Evolutionary conservation across 2,113 vertebrate species (phyloP).

Genomic region (Tragelaphus strepsiceros): DNA sequence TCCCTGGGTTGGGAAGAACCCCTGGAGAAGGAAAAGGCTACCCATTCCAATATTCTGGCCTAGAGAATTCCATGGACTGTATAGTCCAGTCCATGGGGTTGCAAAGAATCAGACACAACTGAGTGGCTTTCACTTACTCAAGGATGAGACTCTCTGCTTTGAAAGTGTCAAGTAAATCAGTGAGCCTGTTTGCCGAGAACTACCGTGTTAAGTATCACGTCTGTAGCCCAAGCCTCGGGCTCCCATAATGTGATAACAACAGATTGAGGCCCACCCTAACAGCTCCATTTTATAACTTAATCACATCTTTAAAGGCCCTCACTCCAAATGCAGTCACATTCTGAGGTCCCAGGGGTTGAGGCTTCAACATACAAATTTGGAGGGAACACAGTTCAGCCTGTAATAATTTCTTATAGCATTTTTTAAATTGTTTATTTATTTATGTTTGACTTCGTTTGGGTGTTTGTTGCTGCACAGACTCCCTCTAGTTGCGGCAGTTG

Average conservation of each 20-base stretch:
- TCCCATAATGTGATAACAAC: rapidly evolving
- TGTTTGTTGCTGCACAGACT: background rate
- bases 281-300: background rate
- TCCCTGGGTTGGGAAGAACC: background rate
- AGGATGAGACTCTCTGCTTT: background rate
- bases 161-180: background rate
- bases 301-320: background rate
- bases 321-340: background rate
- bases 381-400: too few species aligned
- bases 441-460: background rate
- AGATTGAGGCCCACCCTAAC: background rate
- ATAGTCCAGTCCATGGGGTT: background rate
- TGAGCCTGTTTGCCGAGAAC: background rate
- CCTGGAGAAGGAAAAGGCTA: background rate
- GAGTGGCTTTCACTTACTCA: background rate
- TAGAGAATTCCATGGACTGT: background rate
- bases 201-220: background rate
- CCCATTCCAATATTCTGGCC: background rate
- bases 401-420: background rate
- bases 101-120: background rate
- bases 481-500: background rate
- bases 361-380: background rate
- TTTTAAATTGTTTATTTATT: background rate
- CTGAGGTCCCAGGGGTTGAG: background rate
- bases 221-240: background rate